Conservation (phyloP, 2,888 invertebrate species). For the Heteromurus nitidus region DNA sequence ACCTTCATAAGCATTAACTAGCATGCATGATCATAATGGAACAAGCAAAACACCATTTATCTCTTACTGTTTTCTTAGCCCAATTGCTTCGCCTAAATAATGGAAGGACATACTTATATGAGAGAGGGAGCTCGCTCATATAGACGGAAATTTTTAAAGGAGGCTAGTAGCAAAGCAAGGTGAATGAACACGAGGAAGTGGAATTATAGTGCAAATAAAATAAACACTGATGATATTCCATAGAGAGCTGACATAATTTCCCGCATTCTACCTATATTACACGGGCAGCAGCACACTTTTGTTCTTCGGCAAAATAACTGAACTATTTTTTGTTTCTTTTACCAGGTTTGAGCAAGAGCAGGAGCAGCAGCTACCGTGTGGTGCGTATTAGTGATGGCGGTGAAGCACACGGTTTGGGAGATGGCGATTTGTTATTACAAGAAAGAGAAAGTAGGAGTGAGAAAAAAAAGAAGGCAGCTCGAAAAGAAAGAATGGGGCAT, state of each 20-base stretch:
- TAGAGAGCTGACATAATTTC: slow-evolving; percentile 53
- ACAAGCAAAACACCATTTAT: neutral
- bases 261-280: neutral
- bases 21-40: too few species aligned
- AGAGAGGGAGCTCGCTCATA: neutral
- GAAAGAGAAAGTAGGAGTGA: slow-evolving; percentile 1
- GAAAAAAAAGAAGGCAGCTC: neutral
- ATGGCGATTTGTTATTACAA: neutral
- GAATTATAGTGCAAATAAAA: neutral
- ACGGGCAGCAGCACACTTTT: neutral
- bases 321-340: neutral
- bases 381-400: neutral
- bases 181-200: slow-evolving; percentile 10
- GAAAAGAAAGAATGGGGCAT: slow-evolving; percentile 9
- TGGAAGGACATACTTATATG: neutral
- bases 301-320: neutral
- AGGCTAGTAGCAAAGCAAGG: neutral
- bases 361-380: too few species aligned
- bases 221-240: slow-evolving; percentile 33
- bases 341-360: neutral
- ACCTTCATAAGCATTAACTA: neutral
- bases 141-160: neutral
- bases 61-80: neutral
- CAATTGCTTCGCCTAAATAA: neutral
- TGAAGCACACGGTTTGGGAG: neutral